phyloP scores from a whole-genome alignment of 2,888 invertebrate genomes.

The Clanis bilineata region DNA sequence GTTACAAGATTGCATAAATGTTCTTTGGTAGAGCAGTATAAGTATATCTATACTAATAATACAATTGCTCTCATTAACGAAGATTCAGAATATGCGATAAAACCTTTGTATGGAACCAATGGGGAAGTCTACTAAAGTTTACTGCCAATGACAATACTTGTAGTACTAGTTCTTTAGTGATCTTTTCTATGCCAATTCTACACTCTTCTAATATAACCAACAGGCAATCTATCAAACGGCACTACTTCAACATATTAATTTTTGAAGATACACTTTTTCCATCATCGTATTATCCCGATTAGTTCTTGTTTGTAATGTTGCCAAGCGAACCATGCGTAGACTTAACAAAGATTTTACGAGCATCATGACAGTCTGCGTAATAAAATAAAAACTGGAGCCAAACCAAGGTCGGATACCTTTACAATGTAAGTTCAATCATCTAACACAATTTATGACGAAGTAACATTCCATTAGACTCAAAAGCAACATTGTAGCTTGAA shows the following conservation, averaged over 20 bases:
- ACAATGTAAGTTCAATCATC: slow-evolving; percentile 10
- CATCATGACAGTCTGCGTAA: slow-evolving; percentile 11
- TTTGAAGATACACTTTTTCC: not conserved
- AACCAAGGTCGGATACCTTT: slow-evolving; percentile 4
- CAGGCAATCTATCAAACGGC: not conserved
- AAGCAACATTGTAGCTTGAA: slow-evolving; percentile 15
- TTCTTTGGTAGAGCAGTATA: too few species aligned
- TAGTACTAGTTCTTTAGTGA: too few species aligned
- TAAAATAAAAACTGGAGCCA: slow-evolving; percentile 1
- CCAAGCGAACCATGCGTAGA: slow-evolving; percentile 18
- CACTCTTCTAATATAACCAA: not conserved
- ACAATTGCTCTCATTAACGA: too few species aligned
- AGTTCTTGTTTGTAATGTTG: slow-evolving; percentile 18
- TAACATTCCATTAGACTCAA: slow-evolving; percentile 9
- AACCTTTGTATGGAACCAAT: too few species aligned
- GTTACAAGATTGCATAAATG: too few species aligned
- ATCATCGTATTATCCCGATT: slow-evolving; percentile 4
- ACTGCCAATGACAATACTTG: too few species aligned
- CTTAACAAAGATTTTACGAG: slow-evolving; percentile 19
- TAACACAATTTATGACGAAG: slow-evolving; percentile 1
- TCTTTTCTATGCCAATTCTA: not conserved
- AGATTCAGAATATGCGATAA: too few species aligned
- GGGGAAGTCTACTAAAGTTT: too few species aligned
- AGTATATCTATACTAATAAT: too few species aligned
- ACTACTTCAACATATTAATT: not conserved